A percentile compares a stretch with the other conserved stretches of the same genome.
Conservation (phyloP, 2,113 vertebrate genomes). For the Archilochus colubris region DNA sequence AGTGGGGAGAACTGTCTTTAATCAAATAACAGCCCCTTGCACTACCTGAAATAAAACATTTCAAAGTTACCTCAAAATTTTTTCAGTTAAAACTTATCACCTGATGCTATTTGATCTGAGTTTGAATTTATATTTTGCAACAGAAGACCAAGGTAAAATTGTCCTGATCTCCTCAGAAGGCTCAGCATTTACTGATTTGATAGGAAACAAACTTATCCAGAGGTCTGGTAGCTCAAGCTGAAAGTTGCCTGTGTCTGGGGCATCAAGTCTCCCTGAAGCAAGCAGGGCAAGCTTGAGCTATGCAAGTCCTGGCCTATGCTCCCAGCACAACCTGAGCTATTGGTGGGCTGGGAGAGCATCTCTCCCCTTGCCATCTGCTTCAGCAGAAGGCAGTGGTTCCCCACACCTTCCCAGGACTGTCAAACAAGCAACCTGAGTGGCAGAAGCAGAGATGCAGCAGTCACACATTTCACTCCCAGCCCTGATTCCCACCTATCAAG, state of each 20-base stretch:
- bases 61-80: background rate
- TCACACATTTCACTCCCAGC: background rate
- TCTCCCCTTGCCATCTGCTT: background rate
- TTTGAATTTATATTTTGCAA: background rate
- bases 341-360: fast-evolving
- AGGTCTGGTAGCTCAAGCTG: background rate
- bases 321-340: background rate
- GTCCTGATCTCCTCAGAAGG: background rate
- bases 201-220: background rate
- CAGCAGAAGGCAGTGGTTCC: background rate
- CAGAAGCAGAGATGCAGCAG: background rate
- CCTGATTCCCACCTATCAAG: background rate
- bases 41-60: background rate
- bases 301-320: background rate
- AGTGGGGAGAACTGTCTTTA: background rate
- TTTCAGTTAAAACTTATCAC: background rate
- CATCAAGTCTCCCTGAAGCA: background rate
- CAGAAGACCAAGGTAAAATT: background rate
- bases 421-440: background rate
- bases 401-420: background rate
- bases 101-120: background rate
- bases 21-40: background rate
- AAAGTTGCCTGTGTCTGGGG: fast-evolving
- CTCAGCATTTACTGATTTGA: background rate
- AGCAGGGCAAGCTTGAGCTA: background rate